phyloP scores from a whole-genome alignment of 2,797 vertebrate species.

The Tenualosa thibaudeaui region DNA sequence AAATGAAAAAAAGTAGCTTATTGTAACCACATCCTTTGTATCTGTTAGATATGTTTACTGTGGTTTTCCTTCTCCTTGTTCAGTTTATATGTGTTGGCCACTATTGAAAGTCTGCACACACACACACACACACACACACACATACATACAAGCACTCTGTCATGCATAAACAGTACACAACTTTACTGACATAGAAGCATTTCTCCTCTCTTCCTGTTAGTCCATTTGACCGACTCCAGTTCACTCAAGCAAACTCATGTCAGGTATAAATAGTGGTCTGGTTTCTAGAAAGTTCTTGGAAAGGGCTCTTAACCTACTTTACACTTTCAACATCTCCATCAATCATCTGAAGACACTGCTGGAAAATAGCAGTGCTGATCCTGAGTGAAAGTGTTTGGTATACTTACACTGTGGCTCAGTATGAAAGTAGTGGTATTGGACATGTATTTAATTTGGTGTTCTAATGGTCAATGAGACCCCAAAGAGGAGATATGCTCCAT shows the following conservation, averaged over 20 bases:
- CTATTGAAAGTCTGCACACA: neutral
- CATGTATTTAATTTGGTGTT: neutral
- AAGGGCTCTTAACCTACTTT: neutral
- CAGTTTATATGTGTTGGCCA: neutral
- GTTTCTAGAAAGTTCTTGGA: neutral
- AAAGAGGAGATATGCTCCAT: neutral
- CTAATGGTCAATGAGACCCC: neutral
- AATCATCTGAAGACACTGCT: neutral
- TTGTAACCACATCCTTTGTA: neutral
- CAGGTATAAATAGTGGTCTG: neutral
- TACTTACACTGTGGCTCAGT: neutral
- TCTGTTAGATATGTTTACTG: neutral
- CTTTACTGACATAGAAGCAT: neutral
- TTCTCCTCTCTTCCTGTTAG: neutral
- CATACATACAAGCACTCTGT: neutral
- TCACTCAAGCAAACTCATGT: neutral
- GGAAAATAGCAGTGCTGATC: neutral
- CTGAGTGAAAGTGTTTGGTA: neutral
- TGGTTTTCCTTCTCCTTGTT: neutral
- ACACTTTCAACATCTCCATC: neutral
- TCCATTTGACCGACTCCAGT: neutral
- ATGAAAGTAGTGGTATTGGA: neutral
- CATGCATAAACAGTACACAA: neutral
- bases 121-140: conserved; percentile 15
- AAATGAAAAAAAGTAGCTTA: too few species aligned